These are phyloP conservation scores for Istiophorus platypterus DNA, from an alignment of 2,113 vertebrate genomes.

Conservation along the genomic window DNA sequence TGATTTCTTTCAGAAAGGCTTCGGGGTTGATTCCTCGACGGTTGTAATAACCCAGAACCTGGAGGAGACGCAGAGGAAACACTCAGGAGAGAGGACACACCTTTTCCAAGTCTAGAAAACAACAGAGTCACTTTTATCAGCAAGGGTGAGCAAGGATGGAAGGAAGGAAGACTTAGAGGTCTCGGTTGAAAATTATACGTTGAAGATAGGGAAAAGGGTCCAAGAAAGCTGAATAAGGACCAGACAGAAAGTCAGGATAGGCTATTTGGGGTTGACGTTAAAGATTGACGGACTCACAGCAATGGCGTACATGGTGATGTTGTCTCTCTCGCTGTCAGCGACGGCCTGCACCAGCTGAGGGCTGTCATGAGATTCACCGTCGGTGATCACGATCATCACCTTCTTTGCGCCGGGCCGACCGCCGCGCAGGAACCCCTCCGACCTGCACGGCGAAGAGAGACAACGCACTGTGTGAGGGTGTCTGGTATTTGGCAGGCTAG, in stretches of 20 bases:
- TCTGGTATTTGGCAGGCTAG: rapidly evolving
- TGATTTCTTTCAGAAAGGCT: constrained; percentile 94
- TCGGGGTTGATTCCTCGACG: constrained; percentile 94
- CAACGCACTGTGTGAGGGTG: not conserved
- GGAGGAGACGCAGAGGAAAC: not conserved
- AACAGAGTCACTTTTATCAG: not conserved
- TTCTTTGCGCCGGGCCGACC: constrained; percentile 93
- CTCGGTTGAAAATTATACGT: not conserved
- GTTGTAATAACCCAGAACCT: constrained; percentile 98
- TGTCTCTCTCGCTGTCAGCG: constrained; percentile 90
- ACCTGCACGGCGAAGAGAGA: constrained; percentile 23
- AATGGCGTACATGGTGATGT: constrained; percentile 95
- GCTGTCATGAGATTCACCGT: constrained; percentile 97
- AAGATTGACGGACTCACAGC: constrained; percentile 86
- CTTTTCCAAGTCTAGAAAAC: not conserved
- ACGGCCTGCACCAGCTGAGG: constrained; percentile 91
- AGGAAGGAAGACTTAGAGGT: not conserved
- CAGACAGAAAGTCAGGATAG: not conserved
- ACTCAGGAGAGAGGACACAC: not conserved
- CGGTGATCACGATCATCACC: constrained; percentile 98
- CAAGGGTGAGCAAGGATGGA: not conserved
- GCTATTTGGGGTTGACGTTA: too few species aligned
- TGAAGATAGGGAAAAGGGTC: not conserved
- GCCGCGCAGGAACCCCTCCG: constrained; percentile 91
- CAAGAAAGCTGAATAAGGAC: not conserved